Percentiles rank a stretch among this genome's conserved stretches.
These are phyloP conservation scores for Seira ritae DNA, from an alignment of 2,888 invertebrate species.

Conservation along the genomic window DNA sequence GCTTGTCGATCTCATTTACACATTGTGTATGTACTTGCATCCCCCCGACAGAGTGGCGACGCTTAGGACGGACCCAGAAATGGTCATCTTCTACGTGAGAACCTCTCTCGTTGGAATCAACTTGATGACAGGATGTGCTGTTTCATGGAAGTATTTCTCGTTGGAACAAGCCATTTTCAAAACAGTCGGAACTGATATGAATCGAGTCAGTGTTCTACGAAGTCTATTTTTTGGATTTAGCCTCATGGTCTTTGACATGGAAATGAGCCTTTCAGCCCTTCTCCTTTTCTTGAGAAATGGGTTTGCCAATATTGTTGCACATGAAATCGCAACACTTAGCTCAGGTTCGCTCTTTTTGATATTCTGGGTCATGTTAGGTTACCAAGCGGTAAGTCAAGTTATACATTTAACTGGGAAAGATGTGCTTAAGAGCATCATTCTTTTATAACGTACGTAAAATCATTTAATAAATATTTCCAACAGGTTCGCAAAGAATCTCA, in stretches of 20 bases:
- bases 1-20: conserved; percentile 62
- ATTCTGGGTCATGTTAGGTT: conserved; percentile 58
- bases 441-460: not conserved
- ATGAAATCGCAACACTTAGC: conserved; percentile 56
- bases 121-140: conserved; percentile 44
- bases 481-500: conserved; percentile 66
- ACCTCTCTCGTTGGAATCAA: conserved; percentile 28
- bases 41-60: conserved; percentile 37
- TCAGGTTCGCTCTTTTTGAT: conserved; percentile 54
- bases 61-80: conserved; percentile 42
- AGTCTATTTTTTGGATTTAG: conserved; percentile 64
- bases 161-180: conserved; percentile 64
- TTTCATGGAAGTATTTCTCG: conserved; percentile 59
- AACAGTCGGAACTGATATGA: conserved; percentile 61
- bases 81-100: conserved; percentile 53
- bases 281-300: conserved; percentile 56
- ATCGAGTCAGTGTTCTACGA: conserved; percentile 57
- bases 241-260: conserved; percentile 61
- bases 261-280: conserved; percentile 55
- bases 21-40: conserved; percentile 36
- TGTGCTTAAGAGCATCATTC: no score
- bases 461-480: not conserved
- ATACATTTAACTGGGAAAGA: not conserved
- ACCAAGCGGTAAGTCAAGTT: conserved; percentile 46
- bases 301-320: conserved; percentile 50